phyloP scores from a whole-genome alignment of 2,797 vertebrate species.

The Cirrhinus mrigala region DNA sequence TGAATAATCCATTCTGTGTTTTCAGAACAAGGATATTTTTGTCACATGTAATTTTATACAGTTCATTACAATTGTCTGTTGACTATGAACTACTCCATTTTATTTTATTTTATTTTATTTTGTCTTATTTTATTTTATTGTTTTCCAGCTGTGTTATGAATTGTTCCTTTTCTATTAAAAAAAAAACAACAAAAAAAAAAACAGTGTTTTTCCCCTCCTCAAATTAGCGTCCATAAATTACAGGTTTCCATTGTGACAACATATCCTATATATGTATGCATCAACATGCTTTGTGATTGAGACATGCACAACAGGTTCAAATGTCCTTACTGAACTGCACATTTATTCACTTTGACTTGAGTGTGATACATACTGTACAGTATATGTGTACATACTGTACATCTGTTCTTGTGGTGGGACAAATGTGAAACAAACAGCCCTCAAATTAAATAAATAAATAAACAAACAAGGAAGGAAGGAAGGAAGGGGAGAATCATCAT shows the following conservation, averaged over 20 bases:
- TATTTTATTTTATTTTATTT: too few species aligned
- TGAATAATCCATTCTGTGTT: neutral
- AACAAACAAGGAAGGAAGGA: neutral
- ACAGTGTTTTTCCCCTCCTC: neutral
- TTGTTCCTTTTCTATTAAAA: neutral
- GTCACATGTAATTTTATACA: neutral
- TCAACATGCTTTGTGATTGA: neutral
- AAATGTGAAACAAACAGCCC: neutral
- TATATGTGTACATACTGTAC: neutral
- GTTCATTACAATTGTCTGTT: neutral
- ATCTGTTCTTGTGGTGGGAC: neutral
- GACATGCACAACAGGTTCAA: neutral
- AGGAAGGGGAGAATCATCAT: neutral
- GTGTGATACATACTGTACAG: neutral
- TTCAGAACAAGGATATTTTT: neutral
- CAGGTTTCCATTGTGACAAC: neutral
- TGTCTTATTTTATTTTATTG: neutral
- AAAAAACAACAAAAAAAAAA: neutral
- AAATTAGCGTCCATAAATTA: neutral
- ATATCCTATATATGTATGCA: neutral
- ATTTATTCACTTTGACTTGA: constrained; percentile 2
- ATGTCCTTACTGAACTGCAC: neutral
- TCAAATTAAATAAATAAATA: neutral
- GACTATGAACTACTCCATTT: too few species aligned
- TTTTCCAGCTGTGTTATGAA: neutral